Evolutionary conservation across 1,140 invertebrate genomes (phyloP).

Genomic region (Ptiloglossa arizonensis): DNA sequence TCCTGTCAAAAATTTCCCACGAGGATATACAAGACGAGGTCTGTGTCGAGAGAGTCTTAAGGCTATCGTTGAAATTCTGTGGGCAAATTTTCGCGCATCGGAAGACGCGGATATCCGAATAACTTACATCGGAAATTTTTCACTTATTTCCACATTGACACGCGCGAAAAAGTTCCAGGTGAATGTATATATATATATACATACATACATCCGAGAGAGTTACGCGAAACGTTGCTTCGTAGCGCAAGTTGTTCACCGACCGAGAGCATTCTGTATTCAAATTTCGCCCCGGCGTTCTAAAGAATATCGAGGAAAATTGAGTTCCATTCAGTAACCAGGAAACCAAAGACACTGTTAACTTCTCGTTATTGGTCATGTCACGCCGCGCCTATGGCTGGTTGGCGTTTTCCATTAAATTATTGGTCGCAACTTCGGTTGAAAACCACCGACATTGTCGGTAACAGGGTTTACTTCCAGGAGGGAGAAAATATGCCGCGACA

Average conservation of each 20-base stretch:
- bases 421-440: not conserved
- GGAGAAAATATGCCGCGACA: too few species aligned
- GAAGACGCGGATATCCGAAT: slow-evolving; percentile 6
- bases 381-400: not conserved
- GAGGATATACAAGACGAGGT: not conserved
- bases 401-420: not conserved
- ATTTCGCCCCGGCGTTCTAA: not conserved
- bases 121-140: slow-evolving; percentile 33
- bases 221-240: not conserved
- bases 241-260: not conserved
- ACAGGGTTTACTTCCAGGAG: not conserved
- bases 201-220: not conserved
- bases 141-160: slow-evolving; percentile 22
- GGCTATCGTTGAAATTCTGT: slow-evolving; percentile 22
- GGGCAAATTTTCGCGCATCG: slow-evolving; percentile 27
- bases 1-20: slow-evolving; percentile 2
- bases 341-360: slow-evolving; percentile 2
- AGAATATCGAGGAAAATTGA: slow-evolving; percentile 35
- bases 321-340: not conserved
- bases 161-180: not conserved
- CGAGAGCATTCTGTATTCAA: slow-evolving; percentile 23
- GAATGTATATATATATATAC: slow-evolving; percentile 6
- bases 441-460: not conserved
- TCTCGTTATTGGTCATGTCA: not conserved
- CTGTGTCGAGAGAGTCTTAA: not conserved